These are phyloP conservation scores for Sturmia bella DNA, from an alignment of 2,888 invertebrate genomes.

Conservation along the genomic window DNA sequence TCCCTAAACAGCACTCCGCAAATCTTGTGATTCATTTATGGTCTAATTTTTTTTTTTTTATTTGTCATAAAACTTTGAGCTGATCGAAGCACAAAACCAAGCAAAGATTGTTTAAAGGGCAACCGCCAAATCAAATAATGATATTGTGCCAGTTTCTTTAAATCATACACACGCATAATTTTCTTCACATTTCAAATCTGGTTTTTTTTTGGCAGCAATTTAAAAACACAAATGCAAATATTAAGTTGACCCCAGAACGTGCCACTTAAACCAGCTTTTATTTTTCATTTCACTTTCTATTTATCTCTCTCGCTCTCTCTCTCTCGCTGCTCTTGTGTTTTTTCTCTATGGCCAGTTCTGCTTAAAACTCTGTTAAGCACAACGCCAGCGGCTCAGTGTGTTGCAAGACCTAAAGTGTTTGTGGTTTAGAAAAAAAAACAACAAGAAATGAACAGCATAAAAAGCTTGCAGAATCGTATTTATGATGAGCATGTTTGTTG, in stretches of 20 bases:
- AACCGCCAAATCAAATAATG: conserved; percentile 57
- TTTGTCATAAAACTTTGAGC: conserved; percentile 26
- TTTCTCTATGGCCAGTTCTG: not conserved
- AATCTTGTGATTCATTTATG: not conserved
- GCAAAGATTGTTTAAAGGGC: conserved; percentile 10
- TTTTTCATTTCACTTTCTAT: conserved; percentile 19
- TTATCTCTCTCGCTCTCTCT: not conserved
- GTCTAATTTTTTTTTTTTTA: conserved; percentile 3
- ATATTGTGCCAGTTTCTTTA: conserved; percentile 43
- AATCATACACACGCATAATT: conserved; percentile 23
- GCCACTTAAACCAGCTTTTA: conserved; percentile 46
- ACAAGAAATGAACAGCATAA: not conserved
- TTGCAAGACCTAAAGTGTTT: conserved; percentile 45
- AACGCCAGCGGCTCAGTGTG: conserved; percentile 29
- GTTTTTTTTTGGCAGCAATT: conserved; percentile 59
- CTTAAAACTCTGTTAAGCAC: conserved; percentile 12
- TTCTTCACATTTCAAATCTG: not conserved
- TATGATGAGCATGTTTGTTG: conserved; percentile 45
- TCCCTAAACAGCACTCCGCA: not conserved
- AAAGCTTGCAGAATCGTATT: conserved; percentile 26
- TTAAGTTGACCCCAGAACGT: conserved; percentile 67
- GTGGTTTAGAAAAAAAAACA: conserved; percentile 42
- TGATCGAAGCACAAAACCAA: conserved; percentile 7
- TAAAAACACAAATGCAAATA: conserved; percentile 65
- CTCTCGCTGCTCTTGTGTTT: not conserved